Base-by-base conservation (phyloP, 2,888 invertebrate genomes). In the Nymphalis polychloros region DNA sequence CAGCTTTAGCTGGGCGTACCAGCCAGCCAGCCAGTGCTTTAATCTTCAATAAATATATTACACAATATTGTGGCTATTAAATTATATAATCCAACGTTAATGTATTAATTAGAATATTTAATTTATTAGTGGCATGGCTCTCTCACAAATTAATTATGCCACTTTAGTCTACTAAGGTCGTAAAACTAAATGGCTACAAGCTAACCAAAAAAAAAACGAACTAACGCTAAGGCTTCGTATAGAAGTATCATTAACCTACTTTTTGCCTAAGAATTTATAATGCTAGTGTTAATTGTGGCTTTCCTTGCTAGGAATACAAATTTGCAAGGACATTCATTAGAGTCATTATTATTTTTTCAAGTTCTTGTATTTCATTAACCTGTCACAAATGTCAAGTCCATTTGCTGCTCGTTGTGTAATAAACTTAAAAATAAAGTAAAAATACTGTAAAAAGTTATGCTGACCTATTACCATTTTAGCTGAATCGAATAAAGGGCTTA, bases 281-380 rank as follows among this genome's bases (percentile, higher is more conserved):
- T 59, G 52, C 59, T 59, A 64, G 68, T 65, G 66, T 64, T 48
- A 64, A 70, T 59, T 68, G 64, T 47, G 50, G 70, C 59, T 59
- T 64, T 49, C 63, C 57, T 47, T 53, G 61, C 62, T 47, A 64
- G 57, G 62, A 64, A 57, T 68, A 64, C 64, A 62, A 70, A 67
- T 64, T 70, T 62, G 70, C 70, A n/a, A 53, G 68, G 67, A 70
- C 59, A 64, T 70, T 68, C 64, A 70, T 68, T 57, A 64, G 64
- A 57, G 27, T 41, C 27, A 35, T 53, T 61, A 57, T 50, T 49
- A 63, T 70, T 70, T 68, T 70, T 70, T 68, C 31, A 46, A 64
- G 47, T 35, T 48, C 64, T 31, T 46, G 35, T 35, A 46, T 62
- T 70, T 62, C 35, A 68, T 70, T 70, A 65, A 62, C 62, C 48